Conservation (phyloP, 23 tunicate species). For the Trididemnum nubilum region DNA sequence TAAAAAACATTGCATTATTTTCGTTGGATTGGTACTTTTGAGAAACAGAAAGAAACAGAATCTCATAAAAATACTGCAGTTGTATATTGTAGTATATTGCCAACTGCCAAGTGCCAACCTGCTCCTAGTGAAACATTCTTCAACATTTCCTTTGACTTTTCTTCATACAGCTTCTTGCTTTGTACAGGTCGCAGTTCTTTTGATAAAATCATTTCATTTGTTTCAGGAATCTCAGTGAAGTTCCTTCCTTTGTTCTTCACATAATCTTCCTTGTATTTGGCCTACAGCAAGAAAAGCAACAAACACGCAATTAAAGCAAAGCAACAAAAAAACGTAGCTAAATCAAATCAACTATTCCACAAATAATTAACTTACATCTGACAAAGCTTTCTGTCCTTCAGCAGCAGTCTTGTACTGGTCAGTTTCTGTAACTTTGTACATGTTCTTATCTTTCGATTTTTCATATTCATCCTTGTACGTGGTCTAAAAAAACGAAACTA, state of each 20-base stretch:
- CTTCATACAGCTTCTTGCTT: conserved; percentile 73
- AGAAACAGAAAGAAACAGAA: no score
- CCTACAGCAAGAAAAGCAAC: conserved; percentile 21
- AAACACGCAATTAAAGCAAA: no score
- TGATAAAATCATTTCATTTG: conserved; percentile 78
- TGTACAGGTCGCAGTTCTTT: conserved; percentile 60
- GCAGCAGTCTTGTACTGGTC: conserved; percentile 40
- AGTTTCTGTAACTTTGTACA: conserved; percentile 40
- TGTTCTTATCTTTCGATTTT: conserved; percentile 1
- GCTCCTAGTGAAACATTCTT: conserved; percentile 55
- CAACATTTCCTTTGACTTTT: conserved; percentile 60
- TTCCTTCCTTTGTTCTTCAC: conserved; percentile 78
- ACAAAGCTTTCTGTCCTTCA: neutral
- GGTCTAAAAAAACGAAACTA: no score
- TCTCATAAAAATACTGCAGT: no score
- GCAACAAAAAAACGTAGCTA: no score
- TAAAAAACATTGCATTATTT: no score
- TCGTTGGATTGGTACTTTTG: no score
- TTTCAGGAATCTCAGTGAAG: conserved; percentile 53
- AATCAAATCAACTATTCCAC: no score
- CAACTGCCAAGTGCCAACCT: no score
- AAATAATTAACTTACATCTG: no score
- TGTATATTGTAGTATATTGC: no score
- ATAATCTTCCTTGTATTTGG: conserved; percentile 71
- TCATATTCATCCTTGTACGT: conserved; percentile 7